phyloP scores from a whole-genome alignment of 2,888 invertebrate genomes.

The Leptothorax acervorum region DNA sequence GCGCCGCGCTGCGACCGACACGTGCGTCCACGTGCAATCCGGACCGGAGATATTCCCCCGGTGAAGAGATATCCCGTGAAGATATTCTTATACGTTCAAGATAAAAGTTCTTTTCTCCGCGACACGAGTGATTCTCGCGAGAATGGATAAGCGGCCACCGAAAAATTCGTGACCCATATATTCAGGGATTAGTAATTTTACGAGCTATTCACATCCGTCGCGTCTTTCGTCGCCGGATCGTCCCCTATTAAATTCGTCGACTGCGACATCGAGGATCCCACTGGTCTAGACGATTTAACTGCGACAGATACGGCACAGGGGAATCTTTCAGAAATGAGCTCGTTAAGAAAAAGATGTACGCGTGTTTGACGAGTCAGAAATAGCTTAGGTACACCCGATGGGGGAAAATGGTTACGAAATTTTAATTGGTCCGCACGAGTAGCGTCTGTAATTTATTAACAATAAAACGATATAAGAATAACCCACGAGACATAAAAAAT shows the following conservation, averaged over 20 bases:
- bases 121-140: not conserved
- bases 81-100: conserved; percentile 15
- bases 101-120: not conserved
- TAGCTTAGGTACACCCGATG: not conserved
- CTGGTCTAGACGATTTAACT: conserved; percentile 12
- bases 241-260: not conserved
- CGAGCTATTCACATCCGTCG: not conserved
- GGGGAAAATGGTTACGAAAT: not conserved
- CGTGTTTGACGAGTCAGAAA: not conserved
- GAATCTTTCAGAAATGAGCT: conserved; percentile 5
- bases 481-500: not conserved
- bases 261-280: not conserved
- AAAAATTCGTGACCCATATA: conserved; percentile 15
- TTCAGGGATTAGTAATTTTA: conserved; percentile 16
- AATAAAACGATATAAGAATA: conserved; percentile 3
- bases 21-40: not conserved
- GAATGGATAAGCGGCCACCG: not conserved
- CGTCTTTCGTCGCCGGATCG: not conserved
- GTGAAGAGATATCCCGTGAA: not conserved
- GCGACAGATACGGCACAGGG: not conserved
- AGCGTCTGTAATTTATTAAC: conserved; percentile 16
- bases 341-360: conserved; percentile 25
- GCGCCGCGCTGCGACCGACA: conserved; percentile 7
- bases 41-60: not conserved
- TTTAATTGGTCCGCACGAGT: conserved; percentile 7